Evolutionary conservation across 2,888 invertebrate genomes (phyloP), one percentile per base, ranked within the genome.

Genomic region (Pomacea canaliculata): DNA sequence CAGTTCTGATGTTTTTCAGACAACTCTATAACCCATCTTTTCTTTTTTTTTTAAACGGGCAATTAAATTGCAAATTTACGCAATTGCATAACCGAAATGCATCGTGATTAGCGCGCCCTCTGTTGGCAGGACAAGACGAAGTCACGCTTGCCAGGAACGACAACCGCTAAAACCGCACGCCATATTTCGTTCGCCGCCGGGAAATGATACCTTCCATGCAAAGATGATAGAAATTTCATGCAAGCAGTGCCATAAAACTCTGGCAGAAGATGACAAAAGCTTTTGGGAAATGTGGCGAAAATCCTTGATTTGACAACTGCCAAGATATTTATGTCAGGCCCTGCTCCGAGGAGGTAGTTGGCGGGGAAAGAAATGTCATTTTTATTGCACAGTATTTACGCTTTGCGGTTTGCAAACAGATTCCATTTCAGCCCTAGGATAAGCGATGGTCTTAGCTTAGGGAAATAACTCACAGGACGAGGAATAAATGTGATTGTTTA

Each of bases 361-460:
- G n/a, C 27, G 10, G 27, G 16, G 10, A 27, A n/a, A 19, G 10
- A 63, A 63, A 63, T 63, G 63, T 63, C 63, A 16, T 63, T 63
- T 63, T 23, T 63, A 63, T 63, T 63, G 63, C 16, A 19, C 23
- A 23, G 63, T 63, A 27, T 63, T 63, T 63, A 27, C 63, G 63
- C 63, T 27, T 63, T 63, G 63, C 27, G 63, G 63, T 63, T 63
- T n/a, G 63, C 63, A 63, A 63, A 63, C 63, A 63, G 63, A 63
- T 63, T 63, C 27, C 27, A 27, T 63, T 63, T 63, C 63, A 63
- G 10, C 63, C 63, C 23, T 7, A 9, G 63, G 63, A 63, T 63
- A 63, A 63, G 27, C 63, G 12, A 19, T 63, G 63, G n/a, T 63
- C 23, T 63, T 63, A 56, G 51, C 51, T 56, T 2, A 56, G 2